Base-by-base conservation (phyloP, 2,113 vertebrate species). In the Progne subis region DNA sequence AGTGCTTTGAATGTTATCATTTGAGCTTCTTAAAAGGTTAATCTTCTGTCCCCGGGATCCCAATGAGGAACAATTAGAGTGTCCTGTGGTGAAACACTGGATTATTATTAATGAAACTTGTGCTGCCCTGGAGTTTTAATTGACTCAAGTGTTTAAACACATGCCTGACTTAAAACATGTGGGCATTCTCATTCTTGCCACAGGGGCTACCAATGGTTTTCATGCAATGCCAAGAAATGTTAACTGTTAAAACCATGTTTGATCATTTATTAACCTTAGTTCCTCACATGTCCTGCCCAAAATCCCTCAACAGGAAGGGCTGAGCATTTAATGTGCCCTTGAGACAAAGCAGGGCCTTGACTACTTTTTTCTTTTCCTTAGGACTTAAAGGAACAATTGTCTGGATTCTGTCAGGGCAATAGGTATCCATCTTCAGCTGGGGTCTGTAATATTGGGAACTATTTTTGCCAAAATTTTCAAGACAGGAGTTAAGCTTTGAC, bases 71-170 rank as follows among this genome's bases (percentile, higher is more conserved):
- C 79, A 95, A 90, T 88, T 88, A 90, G 28, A 77, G 82, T 65
- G 86, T 92, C 88, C 92, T 92, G 75, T 76, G 85, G 71, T 67
- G 94, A 96, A 95, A 94, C 34, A 29, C 9, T 61, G 67, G 46
- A 69, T 68, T 69, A 65, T 69, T 82, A 88, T 46, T 88, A 65
- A 90, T 80, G 85, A 82, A 92, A 92, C 88, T 53, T 82, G 79
- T 4, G 16, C 85, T 93, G 55, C 75, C 67, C 75, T 44, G 52
- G 61, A 88, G 90, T 93, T 94, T 90, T 91, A 91, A 86, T 60
- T 91, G 72, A 52, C 52, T 82, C 55, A 14, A 67, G 67, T 34
- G 59, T 69, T 94, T 46, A 93, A 90, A 80, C 50, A 82, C 50
- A 88, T 5, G 63, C 85, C 82, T 63, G 55, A 34, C 60, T 78